Evolutionary conservation across 2,797 vertebrate genomes (phyloP).

Genomic region (Simalia tracyae): DNA sequence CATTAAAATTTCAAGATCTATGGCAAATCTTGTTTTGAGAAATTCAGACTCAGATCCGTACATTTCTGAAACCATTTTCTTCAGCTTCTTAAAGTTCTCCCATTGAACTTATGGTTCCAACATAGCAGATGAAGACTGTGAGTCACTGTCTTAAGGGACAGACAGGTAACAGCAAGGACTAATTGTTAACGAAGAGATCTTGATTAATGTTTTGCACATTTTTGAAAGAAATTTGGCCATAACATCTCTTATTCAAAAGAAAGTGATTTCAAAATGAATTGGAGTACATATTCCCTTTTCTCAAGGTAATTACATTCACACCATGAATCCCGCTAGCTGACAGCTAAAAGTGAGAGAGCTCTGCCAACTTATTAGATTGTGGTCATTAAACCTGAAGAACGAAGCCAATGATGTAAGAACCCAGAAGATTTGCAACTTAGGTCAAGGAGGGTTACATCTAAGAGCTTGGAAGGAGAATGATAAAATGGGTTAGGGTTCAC

Average conservation of each 20-base stretch:
- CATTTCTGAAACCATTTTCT: not conserved
- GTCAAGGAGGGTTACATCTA: conserved; percentile 26
- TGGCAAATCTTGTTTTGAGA: not conserved
- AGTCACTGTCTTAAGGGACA: not conserved
- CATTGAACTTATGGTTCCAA: not conserved
- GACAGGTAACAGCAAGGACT: not conserved
- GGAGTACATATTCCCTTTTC: conserved; percentile 49
- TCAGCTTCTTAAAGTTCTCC: not conserved
- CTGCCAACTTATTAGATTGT: conserved; percentile 35
- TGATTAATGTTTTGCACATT: not conserved
- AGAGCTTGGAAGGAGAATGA: conserved; percentile 38
- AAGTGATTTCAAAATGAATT: conserved; percentile 16
- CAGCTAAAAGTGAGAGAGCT: conserved; percentile 37
- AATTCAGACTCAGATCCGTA: not conserved
- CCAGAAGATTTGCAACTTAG: conserved; percentile 35
- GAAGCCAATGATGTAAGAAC: conserved; percentile 37
- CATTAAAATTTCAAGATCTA: not conserved
- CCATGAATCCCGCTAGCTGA: conserved; percentile 47
- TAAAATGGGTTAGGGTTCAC: conserved; percentile 28
- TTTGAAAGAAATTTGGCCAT: not conserved
- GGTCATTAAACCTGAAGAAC: conserved; percentile 41
- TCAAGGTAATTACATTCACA: conserved; percentile 53
- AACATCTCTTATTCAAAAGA: not conserved
- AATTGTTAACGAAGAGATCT: not conserved
- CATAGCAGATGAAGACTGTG: not conserved